Evolutionary conservation across 2,797 vertebrate species (phyloP).

Genomic region (Fringilla coelebs): DNA sequence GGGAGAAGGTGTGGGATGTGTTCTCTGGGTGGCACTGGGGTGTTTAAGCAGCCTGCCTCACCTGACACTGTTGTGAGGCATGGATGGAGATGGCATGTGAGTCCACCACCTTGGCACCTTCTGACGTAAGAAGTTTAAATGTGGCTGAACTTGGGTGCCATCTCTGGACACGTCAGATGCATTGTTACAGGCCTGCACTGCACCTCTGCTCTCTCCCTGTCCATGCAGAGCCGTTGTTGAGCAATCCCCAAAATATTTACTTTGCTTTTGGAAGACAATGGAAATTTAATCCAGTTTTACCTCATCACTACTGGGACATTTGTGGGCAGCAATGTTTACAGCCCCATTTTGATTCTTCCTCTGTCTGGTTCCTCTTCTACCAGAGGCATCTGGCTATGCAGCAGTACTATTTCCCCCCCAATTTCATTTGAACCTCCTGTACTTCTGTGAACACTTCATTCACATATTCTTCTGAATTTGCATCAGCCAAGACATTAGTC

Average conservation of each 20-base stretch:
- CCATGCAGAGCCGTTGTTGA: background rate
- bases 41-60: background rate
- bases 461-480: slow-evolving; percentile 7
- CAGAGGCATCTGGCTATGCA: slow-evolving; percentile 1
- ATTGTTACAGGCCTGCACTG: background rate
- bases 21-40: background rate
- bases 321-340: background rate
- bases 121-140: background rate
- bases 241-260: background rate
- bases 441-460: background rate
- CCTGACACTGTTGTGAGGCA: background rate
- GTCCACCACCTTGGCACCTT: background rate
- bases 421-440: background rate
- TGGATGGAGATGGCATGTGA: background rate
- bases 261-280: slow-evolving; percentile 20
- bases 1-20: background rate
- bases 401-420: background rate
- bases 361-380: background rate
- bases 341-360: background rate
- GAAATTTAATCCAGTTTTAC: slow-evolving; percentile 42
- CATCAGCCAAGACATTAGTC: background rate
- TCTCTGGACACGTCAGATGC: background rate
- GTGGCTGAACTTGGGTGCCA: background rate
- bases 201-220: background rate
- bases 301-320: background rate